Evolutionary conservation across 1,140 invertebrate species (phyloP).

Genomic region (Neodiprion lecontei): DNA sequence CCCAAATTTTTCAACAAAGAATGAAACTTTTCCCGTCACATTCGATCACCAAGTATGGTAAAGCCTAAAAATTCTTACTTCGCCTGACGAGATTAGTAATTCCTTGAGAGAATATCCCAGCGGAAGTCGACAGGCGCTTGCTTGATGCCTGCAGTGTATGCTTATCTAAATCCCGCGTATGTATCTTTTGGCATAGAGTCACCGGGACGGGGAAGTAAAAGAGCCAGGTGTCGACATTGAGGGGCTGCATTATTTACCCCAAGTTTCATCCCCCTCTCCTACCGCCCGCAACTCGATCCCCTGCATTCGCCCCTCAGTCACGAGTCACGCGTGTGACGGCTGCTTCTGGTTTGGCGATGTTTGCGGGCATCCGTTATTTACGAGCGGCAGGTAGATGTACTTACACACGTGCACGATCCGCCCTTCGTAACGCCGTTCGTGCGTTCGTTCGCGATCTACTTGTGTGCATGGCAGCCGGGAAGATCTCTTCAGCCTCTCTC

Average conservation of each 20-base stretch:
- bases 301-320: background rate
- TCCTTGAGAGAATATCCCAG: no score
- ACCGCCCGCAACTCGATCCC: background rate
- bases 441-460: no score
- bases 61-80: no score
- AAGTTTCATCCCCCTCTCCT: background rate
- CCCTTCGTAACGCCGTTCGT: background rate
- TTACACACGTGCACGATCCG: background rate
- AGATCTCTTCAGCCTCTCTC: background rate
- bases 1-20: no score
- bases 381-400: background rate
- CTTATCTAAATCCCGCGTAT: no score
- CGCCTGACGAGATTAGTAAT: no score
- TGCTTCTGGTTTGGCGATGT: background rate
- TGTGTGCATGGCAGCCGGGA: background rate
- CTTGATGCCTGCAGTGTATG: no score
- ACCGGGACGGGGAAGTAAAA: background rate
- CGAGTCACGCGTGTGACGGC: background rate
- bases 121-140: no score
- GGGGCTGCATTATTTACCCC: constrained; percentile 4
- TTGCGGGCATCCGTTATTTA: background rate
- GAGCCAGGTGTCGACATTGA: constrained; percentile 6
- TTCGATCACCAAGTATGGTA: no score
- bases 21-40: no score
- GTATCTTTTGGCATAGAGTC: no score